Evolutionary conservation across 2,113 vertebrate species (phyloP).

Genomic region (Cryptotis parvus): DNA sequence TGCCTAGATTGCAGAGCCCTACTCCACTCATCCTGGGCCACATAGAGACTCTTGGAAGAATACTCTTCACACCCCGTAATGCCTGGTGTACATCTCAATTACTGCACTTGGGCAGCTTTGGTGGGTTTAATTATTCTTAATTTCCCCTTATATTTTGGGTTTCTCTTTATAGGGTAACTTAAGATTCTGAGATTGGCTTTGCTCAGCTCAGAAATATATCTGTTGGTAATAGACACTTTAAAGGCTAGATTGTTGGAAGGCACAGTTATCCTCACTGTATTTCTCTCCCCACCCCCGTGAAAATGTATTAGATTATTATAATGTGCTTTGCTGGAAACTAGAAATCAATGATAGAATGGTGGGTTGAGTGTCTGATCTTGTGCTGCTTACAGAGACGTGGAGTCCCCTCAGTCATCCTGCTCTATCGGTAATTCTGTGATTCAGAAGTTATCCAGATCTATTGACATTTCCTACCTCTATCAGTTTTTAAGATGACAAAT

Average conservation of each 20-base stretch:
- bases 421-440: neutral
- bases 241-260: neutral
- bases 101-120: neutral
- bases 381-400: neutral
- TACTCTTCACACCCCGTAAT: neutral
- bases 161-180: conserved; percentile 5
- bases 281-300: neutral
- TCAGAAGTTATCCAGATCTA: conserved; percentile 3
- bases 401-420: neutral
- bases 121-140: neutral
- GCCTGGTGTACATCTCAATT: neutral
- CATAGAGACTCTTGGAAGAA: neutral
- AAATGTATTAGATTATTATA: neutral
- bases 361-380: neutral
- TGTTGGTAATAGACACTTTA: neutral
- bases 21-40: neutral
- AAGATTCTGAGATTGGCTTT: neutral
- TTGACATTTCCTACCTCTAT: neutral
- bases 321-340: neutral
- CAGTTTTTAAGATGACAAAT: conserved; percentile 34
- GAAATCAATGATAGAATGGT: neutral
- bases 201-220: neutral
- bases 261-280: neutral
- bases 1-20: neutral
- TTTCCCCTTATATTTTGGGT: neutral